Percentiles rank a stretch among this genome's conserved stretches.
These are phyloP conservation scores for Chymomyza amoena DNA, from an alignment of 2,888 invertebrate species.

Conservation along the genomic window DNA sequence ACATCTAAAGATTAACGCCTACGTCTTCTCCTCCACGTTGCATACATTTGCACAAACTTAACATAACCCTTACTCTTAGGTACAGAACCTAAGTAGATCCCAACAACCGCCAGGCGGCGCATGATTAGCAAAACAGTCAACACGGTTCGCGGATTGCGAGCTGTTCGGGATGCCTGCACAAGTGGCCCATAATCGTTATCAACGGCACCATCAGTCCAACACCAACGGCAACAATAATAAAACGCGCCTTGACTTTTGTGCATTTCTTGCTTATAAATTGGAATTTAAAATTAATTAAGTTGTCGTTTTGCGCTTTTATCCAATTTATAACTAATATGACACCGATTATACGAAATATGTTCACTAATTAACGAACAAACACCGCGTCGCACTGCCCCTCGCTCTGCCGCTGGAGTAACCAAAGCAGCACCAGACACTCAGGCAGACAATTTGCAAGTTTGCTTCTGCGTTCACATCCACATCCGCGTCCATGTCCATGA, in stretches of 20 bases:
- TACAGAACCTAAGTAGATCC: not conserved
- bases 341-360: constrained; percentile 79
- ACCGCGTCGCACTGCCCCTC: constrained; percentile 48
- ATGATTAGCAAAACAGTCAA: constrained; percentile 40
- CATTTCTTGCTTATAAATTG: constrained; percentile 67
- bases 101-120: constrained; percentile 6
- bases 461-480: not conserved
- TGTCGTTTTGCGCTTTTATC: constrained; percentile 78
- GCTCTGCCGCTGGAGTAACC: not conserved
- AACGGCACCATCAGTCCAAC: constrained; percentile 50
- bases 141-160: constrained; percentile 34
- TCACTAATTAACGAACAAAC: constrained; percentile 79
- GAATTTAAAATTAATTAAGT: constrained; percentile 78
- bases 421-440: not conserved
- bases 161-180: not conserved
- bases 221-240: constrained; percentile 23
- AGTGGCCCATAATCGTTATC: constrained; percentile 58
- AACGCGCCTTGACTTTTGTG: constrained; percentile 13
- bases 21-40: no score
- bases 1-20: no score
- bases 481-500: not conserved
- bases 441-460: not conserved
- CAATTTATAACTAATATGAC: constrained; percentile 79
- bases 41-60: no score
- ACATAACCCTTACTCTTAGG: no score